These are phyloP conservation scores for Lepidurus packardi DNA, from an alignment of 1,140 invertebrate species.

Conservation along the genomic window DNA sequence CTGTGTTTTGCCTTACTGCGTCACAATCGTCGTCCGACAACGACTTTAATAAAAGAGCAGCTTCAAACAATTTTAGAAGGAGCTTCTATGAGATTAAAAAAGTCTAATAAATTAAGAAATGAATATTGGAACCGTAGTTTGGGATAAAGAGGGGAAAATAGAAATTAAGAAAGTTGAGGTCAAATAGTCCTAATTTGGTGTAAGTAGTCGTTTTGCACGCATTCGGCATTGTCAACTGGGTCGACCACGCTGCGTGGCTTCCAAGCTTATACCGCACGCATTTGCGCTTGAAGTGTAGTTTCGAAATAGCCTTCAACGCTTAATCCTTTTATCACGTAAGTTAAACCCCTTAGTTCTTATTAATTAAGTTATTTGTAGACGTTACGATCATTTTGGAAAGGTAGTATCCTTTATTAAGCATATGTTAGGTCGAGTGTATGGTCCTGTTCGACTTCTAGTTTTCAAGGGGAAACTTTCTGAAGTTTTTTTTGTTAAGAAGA, in stretches of 20 bases:
- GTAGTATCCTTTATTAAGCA: not conserved
- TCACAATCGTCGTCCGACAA: not conserved
- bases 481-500: not conserved
- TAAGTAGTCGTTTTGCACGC: not conserved
- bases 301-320: not conserved
- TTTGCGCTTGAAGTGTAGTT: not conserved
- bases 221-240: slow-evolving; percentile 12
- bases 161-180: not conserved
- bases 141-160: not conserved
- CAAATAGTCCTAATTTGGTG: not conserved
- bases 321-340: not conserved
- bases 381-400: not conserved
- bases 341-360: not conserved
- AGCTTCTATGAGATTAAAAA: not conserved
- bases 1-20: slow-evolving; percentile 15
- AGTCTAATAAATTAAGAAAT: not conserved
- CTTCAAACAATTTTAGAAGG: not conserved
- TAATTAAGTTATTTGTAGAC: not conserved
- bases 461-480: not conserved
- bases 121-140: not conserved
- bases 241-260: slow-evolving; percentile 8
- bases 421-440: not conserved
- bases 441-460: not conserved
- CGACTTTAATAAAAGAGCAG: not conserved
- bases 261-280: not conserved